Evolutionary conservation across 2,797 vertebrate genomes (phyloP), one percentile per base, ranked within the genome.

Genomic region (Serranus cabrilla): DNA sequence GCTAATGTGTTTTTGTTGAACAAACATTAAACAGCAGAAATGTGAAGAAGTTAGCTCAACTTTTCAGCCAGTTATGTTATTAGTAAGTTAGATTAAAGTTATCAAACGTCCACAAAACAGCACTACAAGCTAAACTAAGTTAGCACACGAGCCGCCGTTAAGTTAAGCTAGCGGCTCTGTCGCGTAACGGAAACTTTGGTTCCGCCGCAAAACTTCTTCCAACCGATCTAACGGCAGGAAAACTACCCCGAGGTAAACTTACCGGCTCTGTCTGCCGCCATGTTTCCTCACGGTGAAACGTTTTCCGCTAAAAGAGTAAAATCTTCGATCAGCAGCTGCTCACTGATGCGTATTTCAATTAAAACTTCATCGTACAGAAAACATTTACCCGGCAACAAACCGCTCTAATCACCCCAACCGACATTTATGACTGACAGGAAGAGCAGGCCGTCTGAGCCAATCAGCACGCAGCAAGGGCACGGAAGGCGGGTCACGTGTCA

Each of bases 361-460:
- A 3, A 25, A 42, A 42, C 31, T 50, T 39, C 7, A 16, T 5
- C 13, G 4, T 2, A 1, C 7, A 9, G 20, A 7, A 7, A n/a
- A 11, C 18, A 37, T 4, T 40, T 6, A 52, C 46, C 14, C 12
- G 6, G 37, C 7, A 42, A 65, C 5, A 7, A 37, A 11, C 25
- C 5, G 16, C 13, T 8, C 43, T 5, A 50, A 5, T 51, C 11
- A 51, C 23, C 6, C 7, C 16, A 13, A 2, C 11, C 21, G 5
- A 21, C 5, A 11, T 10, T 27, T 11, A 2, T 65, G 71, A 65
- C 11, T 71, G 72, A 61, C 60, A 17, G 40, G 16, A 14, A 14
- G 12, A n/a, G 0, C 21, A 25, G 0, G 3, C 18, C 3, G 16
- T 2, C 10, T 27, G 3, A 71, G 55, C 65, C 71, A 74, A 80